A percentile compares a stretch with the other conserved stretches of the same genome.
Conservation (phyloP, 1,140 invertebrate species). For the Calycopis cecrops region DNA sequence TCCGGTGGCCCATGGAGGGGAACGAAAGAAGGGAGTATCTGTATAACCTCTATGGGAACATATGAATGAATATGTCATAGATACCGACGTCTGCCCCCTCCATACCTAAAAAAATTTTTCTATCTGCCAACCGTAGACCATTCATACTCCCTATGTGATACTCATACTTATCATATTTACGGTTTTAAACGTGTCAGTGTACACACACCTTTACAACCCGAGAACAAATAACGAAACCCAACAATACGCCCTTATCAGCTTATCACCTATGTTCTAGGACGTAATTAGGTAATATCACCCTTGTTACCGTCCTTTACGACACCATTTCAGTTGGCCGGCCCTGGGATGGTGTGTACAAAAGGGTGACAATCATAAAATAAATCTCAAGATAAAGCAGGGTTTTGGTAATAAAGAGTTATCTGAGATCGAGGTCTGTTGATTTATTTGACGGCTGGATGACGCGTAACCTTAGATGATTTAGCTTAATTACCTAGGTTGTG, state of each 20-base stretch:
- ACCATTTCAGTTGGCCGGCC: neutral
- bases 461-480: neutral
- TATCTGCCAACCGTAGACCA: too few species aligned
- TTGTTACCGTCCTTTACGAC: neutral
- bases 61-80: too few species aligned
- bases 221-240: neutral
- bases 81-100: too few species aligned
- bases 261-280: too few species aligned
- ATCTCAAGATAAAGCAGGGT: constrained; percentile 3
- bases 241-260: neutral
- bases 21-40: too few species aligned
- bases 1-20: too few species aligned
- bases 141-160: neutral
- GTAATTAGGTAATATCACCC: neutral
- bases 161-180: neutral
- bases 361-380: constrained; percentile 5
- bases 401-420: constrained; percentile 7
- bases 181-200: neutral
- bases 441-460: constrained; percentile 2
- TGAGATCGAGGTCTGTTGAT: neutral
- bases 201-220: neutral
- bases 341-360: constrained; percentile 1
- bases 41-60: too few species aligned
- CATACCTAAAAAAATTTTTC: too few species aligned
- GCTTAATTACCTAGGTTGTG: too few species aligned